Evolutionary conservation across 2,888 invertebrate species (phyloP), one percentile per base, ranked within the genome.

Genomic region (Chromoteleia sp.): DNA sequence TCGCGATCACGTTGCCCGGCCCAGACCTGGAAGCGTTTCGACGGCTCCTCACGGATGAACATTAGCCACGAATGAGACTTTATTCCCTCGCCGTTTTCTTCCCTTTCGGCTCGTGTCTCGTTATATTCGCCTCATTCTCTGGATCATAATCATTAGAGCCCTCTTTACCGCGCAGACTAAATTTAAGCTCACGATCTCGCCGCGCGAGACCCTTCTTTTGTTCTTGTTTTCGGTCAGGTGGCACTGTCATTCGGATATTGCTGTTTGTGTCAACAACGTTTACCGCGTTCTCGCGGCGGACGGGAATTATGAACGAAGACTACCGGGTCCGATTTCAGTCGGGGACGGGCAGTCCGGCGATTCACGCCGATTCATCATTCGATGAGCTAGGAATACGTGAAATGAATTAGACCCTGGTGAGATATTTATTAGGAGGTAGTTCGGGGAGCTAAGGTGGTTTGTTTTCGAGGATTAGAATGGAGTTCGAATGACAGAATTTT

Each of bases 21-120:
- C 81, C 83, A 82, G 82, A 84, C 83, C 83, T 84, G 83, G 80
- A 81, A 82, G 83, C 82, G 82, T 81, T 84, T 75, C 80, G 80
- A 82, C 82, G 77, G 65, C 70, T 80, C 83, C 80, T 79, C 82
- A 74, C 59, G 82, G 78, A 81, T 76, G 50, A 80, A 78, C 81
- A 76, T 75, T 73, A 76, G 67, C 82, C 78, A 67, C 77, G 77
- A 78, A 70, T 63, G 73, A 77, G 78, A 70, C 78, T 78, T 78
- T 75, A 75, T 82, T 58, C 77, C 14, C n/a, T n/a, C 75, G 70
- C 75, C 70, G 63, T 78, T 78, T 70, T 82, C 71, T 75, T 79
- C 54, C 67, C 74, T 79, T 82, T 79, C 63, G 67, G 76, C 76
- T 79, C 76, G 76, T 73, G 82, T 83, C 82, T 77, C 82, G 79